Percentiles rank a stretch among this genome's conserved stretches.
Conservation (phyloP, 1,140 invertebrate species). For the Lepidotrigona ventralis region DNA sequence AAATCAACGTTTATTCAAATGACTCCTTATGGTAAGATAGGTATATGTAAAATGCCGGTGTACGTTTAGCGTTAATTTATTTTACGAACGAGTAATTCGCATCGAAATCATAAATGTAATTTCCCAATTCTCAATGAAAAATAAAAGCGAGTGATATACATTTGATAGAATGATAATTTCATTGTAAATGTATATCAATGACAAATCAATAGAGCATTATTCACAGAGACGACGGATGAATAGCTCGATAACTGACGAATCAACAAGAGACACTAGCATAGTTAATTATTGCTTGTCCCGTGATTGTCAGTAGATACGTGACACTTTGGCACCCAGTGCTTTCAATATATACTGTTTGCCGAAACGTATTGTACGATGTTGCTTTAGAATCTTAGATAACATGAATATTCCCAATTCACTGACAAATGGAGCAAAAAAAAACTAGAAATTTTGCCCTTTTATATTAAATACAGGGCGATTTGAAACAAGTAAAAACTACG, state of each 20-base stretch:
- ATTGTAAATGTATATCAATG: neutral
- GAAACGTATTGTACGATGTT: neutral
- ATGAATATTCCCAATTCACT: neutral
- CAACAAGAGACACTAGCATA: slow-evolving; percentile 13
- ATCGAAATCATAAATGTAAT: too few species aligned
- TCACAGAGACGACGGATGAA: slow-evolving; percentile 8
- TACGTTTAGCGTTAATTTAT: too few species aligned
- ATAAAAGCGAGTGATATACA: too few species aligned
- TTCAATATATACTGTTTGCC: slow-evolving; percentile 9
- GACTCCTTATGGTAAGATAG: too few species aligned
- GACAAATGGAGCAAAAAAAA: neutral
- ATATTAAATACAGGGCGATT: neutral
- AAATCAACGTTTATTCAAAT: too few species aligned
- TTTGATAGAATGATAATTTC: neutral
- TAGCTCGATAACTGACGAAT: slow-evolving; percentile 17
- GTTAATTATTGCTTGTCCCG: slow-evolving; percentile 51
- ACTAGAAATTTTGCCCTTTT: neutral
- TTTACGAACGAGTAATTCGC: too few species aligned
- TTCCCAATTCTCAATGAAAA: too few species aligned
- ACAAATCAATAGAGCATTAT: slow-evolving; percentile 34
- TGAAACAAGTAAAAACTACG: too few species aligned
- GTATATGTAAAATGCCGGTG: too few species aligned
- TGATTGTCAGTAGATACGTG: slow-evolving; percentile 31
- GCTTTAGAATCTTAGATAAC: neutral
- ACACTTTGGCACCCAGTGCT: slow-evolving; percentile 1